Base-by-base conservation (phyloP, 2,797 vertebrate species). In the Bucorvus abyssinicus region DNA sequence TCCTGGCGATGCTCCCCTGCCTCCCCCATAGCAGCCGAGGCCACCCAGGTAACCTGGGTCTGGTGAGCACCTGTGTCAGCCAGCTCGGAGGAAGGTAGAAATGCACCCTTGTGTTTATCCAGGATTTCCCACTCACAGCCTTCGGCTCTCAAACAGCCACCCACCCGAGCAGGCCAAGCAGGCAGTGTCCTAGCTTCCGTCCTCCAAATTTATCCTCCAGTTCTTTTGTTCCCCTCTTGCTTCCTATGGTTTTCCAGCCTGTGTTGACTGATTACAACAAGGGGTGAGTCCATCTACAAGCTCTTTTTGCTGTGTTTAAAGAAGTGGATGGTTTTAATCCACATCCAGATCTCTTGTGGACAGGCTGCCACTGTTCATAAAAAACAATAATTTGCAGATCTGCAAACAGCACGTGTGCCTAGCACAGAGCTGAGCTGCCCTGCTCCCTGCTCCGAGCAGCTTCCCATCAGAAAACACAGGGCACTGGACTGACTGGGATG, bases 41-140 rank as follows among this genome's bases (percentile, higher is more conserved):
- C 95, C 94, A 96, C 95, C 96, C 95, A 96, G 95, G 94, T 94
- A 93, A 91, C 26, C 63, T 4, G 0, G 77, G 77, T 96, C 95
- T 96, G 94, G 87, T 74, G 40, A 94, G 85, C 94, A 96, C 94
- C 96, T 97, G 94, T 93, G 87, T 79, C 92, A 92, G 92, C 50
- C 60, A 15, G 70, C 52, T 55, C 42, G 56, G 40, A 80, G 93
- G 89, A 94, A 95, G 87, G 90, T 92, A 75, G 65, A 81, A 96
- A 94, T 88, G 69, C 65, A 71, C 71, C n/a, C 87, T 86, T 4
- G 1, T 94, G 70, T 94, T 94, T 90, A 74, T 94, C 77, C 79
- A 94, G 77, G 93, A 91, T 94, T 95, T 94, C 77, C 81, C 80
- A 50, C 77, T 73, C 76, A 84, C 12, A 84, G 87, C 44, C 65